Conservation (phyloP, 2,797 vertebrate species). For the Anguilla obscura region DNA sequence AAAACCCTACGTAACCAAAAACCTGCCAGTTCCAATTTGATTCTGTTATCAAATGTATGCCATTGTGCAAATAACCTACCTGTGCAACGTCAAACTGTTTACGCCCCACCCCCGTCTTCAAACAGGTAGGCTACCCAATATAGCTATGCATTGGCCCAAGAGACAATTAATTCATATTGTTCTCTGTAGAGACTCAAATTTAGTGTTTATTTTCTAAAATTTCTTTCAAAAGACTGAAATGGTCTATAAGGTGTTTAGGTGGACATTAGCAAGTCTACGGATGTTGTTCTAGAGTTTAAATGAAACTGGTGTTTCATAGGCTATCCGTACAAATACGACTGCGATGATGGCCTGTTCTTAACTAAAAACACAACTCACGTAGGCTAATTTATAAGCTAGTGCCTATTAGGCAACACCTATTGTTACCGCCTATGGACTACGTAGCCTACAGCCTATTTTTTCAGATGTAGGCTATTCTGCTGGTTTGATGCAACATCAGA, state of each 20-base stretch:
- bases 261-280: not conserved
- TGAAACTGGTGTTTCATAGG: not conserved
- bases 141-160: too few relatives aligned
- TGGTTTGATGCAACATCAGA: not conserved
- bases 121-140: not conserved
- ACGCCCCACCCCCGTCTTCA: not conserved
- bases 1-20: not conserved
- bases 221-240: not conserved
- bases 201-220: not conserved
- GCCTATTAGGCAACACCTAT: not conserved
- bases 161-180: not conserved
- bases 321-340: not conserved
- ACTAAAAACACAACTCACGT: not conserved
- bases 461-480: too few relatives aligned
- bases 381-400: not conserved
- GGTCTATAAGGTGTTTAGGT: not conserved
- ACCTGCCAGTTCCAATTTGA: not conserved
- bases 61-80: not conserved
- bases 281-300: not conserved
- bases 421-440: not conserved
- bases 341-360: not conserved
- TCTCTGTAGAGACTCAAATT: not conserved
- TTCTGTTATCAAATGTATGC: not conserved
- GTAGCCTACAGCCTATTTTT: not conserved
- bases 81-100: not conserved